These are phyloP conservation scores for Ariopsis seemanni DNA, from an alignment of 2,113 vertebrate species.

Conservation along the genomic window DNA sequence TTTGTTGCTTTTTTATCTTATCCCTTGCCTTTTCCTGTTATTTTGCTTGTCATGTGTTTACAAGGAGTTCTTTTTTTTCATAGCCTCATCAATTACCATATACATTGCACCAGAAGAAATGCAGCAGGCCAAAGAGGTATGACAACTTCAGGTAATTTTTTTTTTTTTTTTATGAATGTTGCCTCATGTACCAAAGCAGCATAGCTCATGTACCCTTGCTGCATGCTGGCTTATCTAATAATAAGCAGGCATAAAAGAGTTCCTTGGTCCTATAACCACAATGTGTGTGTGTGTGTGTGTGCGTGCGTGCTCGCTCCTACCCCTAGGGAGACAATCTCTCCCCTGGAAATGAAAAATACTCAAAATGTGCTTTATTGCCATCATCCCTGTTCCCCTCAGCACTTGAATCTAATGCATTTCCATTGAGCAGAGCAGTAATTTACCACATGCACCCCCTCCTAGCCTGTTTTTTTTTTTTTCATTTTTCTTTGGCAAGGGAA, in stretches of 20 bases:
- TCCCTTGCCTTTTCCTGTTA: not conserved
- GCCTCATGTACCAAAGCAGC: constrained; percentile 25
- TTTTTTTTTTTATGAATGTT: constrained; percentile 24
- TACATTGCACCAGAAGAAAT: constrained; percentile 2
- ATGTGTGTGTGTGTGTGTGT: constrained; percentile 44
- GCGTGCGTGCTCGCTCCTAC: constrained; percentile 27
- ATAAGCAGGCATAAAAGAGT: constrained; percentile 34
- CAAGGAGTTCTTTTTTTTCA: not conserved
- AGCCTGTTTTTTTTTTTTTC: constrained; percentile 10
- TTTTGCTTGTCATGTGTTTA: constrained; percentile 6
- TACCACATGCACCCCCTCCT: constrained; percentile 31
- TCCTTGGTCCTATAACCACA: constrained; percentile 35
- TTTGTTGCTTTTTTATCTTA: not conserved
- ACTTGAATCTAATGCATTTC: constrained; percentile 56
- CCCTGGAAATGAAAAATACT: constrained; percentile 56
- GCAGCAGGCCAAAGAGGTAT: constrained; percentile 7
- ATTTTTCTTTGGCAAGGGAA: constrained; percentile 30
- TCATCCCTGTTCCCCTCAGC: constrained; percentile 39
- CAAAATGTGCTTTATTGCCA: constrained; percentile 53
- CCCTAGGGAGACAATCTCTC: constrained; percentile 53
- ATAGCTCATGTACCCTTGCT: constrained; percentile 25
- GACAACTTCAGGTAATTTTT: constrained; percentile 37
- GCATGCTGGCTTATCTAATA: constrained; percentile 34
- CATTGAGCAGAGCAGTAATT: constrained; percentile 55
- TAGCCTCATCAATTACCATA: constrained; percentile 6